Base-by-base conservation (phyloP, 2,888 invertebrate species). In the Chrysolina oricalcia region DNA sequence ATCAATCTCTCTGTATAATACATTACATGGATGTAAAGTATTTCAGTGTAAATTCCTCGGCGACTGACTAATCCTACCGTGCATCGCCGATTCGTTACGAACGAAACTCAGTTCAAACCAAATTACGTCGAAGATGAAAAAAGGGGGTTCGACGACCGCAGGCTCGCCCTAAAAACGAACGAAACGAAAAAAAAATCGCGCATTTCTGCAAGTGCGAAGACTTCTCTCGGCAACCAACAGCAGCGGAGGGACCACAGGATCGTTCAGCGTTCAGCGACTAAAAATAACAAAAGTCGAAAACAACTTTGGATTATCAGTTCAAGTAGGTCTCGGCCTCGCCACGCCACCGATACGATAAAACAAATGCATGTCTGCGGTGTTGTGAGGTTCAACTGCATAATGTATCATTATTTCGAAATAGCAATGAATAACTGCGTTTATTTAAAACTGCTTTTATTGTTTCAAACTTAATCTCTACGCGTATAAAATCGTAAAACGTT, bases 191-290 rank as follows among this genome's bases (percentile, higher is more conserved):
- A 67, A 19, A 68, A 68, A 73, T 72, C 63, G 19, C 43, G 77
- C 74, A 77, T 77, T 70, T 77, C 69, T 74, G 66, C 53, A 77
- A 77, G 77, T 75, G 77, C 74, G 73, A 77, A 77, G 77, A 77
- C 77, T 77, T 68, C 69, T 68, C 48, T 62, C 62, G 10, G 53
- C 53, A 53, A 41, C 48, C 62, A 15, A 21, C 53, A 53, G 21
- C 48, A 71, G 43, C 70, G 62, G 59, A 53, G 68, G 8, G 73
- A 62, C 73, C 76, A 73, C 59, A 46, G 73, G 73, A 76, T 76
- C 73, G 76, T 41, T 63, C 50, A 48, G 17, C 73, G 76, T 41
- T 63, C 50, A 48, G 17, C 69, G 63, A 74, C 74, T 77, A 74
- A 77, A 77, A 77, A 73, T 73, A 73, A 73, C 73, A 73, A 73